A percentile compares a stretch with the other conserved stretches of the same genome.
Evolutionary conservation across 2,888 invertebrate genomes (phyloP).

Genomic region (Ectemnius lituratus): DNA sequence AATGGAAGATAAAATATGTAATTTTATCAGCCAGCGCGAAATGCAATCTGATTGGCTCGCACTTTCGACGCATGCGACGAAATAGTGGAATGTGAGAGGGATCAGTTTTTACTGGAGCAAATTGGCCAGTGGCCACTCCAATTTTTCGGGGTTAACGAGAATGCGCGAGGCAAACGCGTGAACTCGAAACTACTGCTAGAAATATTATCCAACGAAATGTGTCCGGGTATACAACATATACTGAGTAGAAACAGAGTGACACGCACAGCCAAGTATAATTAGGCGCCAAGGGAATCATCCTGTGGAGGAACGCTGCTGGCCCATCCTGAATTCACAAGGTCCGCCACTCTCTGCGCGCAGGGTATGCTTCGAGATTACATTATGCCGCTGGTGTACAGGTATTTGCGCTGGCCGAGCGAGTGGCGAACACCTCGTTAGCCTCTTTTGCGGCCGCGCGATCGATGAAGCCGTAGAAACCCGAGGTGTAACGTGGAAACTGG

Average conservation of each 20-base stretch:
- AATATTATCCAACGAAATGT: conserved; percentile 20
- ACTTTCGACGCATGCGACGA: neutral
- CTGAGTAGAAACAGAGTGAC: neutral
- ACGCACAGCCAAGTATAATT: conserved; percentile 12
- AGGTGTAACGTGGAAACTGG: conserved; percentile 4
- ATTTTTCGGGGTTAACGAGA: conserved; percentile 28
- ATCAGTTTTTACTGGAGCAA: neutral
- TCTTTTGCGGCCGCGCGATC: neutral
- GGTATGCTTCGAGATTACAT: too few relatives aligned
- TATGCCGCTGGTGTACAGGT: neutral
- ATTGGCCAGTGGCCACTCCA: neutral
- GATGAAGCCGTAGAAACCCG: conserved; percentile 6
- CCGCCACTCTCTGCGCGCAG: too few relatives aligned
- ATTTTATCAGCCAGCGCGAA: neutral
- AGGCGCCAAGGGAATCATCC: conserved; percentile 7
- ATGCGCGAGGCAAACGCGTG: neutral
- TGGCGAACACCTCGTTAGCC: neutral
- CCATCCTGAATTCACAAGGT: too few relatives aligned
- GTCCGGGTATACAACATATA: too few relatives aligned
- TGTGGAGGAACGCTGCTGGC: too few relatives aligned
- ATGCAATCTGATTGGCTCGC: neutral
- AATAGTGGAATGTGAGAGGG: neutral
- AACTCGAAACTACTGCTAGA: conserved; percentile 8
- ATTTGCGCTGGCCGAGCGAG: neutral
- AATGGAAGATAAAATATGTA: neutral